Evolutionary conservation across 2,888 invertebrate genomes (phyloP), one percentile per base, ranked within the genome.

Genomic region (Morpho achilles): DNA sequence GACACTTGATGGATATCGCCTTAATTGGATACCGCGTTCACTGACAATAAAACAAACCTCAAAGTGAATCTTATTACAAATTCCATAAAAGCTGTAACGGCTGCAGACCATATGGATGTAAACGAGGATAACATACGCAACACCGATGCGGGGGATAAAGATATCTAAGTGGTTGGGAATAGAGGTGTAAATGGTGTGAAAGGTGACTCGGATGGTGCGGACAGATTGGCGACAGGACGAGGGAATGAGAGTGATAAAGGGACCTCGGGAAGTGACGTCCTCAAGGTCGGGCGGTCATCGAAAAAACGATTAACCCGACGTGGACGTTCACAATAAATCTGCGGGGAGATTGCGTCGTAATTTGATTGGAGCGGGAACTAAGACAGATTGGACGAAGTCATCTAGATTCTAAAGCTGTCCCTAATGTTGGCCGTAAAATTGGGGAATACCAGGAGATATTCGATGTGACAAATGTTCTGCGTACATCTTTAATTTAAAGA

Each of bases 191-290:
- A 60, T 56, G 63, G 56, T 58, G 54, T 53, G 56, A 62, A 55
- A 56, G 61, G 61, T 50, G 63, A 64, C 68, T 22, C 52, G 48
- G 16, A 53, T 45, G 23, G 67, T 62, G 62, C 60, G 67, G 70
- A 71, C 72, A 73, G 74, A 74, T 77, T 75, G 73, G 67, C 70
- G 74, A 65, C 67, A 67, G 69, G 73, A 78, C 71, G 72, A 73
- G 70, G 67, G 71, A 71, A 72, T 73, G 72, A 78, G 73, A 73
- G 74, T 78, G 79, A 80, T 77, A 69, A 74, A 79, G 79, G 70
- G 75, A 71, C 72, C 73, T 67, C 68, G 68, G 66, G 64, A 64
- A 66, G 66, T 62, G 70, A 66, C 60, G 58, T 67, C 56, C 60
- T 62, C 60, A 58, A 67, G 65, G 63, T 53, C 55, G 45, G 63